These are phyloP conservation scores for Betta splendens DNA, from an alignment of 2,797 vertebrate genomes.

Conservation along the genomic window DNA sequence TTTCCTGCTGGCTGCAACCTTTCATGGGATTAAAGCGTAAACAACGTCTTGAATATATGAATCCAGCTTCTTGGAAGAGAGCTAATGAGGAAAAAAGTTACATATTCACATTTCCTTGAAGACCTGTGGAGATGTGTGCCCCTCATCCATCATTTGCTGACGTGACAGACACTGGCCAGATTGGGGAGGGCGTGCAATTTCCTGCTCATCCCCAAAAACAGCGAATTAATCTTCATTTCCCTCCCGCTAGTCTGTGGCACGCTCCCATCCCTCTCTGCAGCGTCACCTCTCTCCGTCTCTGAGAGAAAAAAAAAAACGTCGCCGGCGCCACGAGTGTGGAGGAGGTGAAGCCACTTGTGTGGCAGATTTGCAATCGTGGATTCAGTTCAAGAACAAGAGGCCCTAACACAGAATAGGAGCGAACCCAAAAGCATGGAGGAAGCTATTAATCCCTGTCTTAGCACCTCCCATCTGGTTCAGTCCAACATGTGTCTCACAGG, in stretches of 20 bases:
- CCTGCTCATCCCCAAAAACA: conserved; percentile 41
- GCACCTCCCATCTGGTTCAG: conserved; percentile 47
- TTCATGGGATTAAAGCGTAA: conserved; percentile 27
- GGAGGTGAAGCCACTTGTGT: conserved; percentile 34
- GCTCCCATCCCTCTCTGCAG: conserved; percentile 31
- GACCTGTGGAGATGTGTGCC: conserved; percentile 30
- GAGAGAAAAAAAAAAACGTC: too few relatives aligned
- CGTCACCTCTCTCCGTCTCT: conserved; percentile 42
- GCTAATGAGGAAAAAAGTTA: conserved; percentile 24
- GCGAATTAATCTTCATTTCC: conserved; percentile 73
- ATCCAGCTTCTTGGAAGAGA: neutral
- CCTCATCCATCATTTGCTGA: conserved; percentile 56
- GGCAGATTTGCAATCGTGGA: conserved; percentile 32
- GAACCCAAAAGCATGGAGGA: conserved; percentile 31
- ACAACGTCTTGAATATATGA: conserved; percentile 24
- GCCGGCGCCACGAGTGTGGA: conserved; percentile 14
- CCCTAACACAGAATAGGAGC: conserved; percentile 26
- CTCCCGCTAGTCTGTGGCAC: conserved; percentile 49
- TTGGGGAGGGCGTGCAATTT: conserved; percentile 33
- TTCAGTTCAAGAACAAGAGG: conserved; percentile 15
- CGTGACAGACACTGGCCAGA: conserved; percentile 43
- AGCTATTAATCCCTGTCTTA: conserved; percentile 26
- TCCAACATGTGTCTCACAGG: conserved; percentile 31
- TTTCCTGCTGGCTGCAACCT: neutral
- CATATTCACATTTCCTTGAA: conserved; percentile 26